Conservation (phyloP, 2,113 vertebrate genomes). For the Antechinus stuartii region DNA sequence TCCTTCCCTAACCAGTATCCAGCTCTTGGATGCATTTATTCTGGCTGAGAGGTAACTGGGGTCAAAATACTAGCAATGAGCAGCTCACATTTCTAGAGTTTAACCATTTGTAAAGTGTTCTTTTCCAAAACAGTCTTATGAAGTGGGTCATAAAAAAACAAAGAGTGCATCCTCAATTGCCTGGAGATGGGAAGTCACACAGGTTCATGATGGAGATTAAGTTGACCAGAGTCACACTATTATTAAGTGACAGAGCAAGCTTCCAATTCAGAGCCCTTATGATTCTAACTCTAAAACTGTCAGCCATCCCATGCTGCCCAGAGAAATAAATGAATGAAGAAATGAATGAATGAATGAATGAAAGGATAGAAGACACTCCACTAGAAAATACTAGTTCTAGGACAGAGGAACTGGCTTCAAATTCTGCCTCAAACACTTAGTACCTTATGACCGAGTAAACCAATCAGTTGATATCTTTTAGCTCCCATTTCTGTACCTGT, state of each 20-base stretch:
- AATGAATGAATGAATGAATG: too few relatives aligned
- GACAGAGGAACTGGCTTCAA: not conserved
- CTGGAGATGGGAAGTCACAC: not conserved
- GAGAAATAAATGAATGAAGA: not conserved
- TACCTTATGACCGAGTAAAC: not conserved
- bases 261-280: not conserved
- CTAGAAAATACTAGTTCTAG: not conserved
- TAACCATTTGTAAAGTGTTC: not conserved
- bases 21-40: not conserved
- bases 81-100: not conserved
- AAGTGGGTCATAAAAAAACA: not conserved
- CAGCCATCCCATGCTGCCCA: not conserved
- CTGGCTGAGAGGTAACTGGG: not conserved
- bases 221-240: not conserved
- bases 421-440: not conserved
- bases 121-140: not conserved
- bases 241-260: not conserved
- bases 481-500: not conserved
- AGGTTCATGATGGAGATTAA: not conserved
- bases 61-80: not conserved
- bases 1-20: not conserved
- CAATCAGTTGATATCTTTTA: not conserved
- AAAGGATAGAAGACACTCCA: not conserved
- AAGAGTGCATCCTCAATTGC: not conserved
- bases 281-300: not conserved